Evolutionary conservation across 2,888 invertebrate species (phyloP), one percentile per base, ranked within the genome.

Genomic region (Nomada hirtipes): DNA sequence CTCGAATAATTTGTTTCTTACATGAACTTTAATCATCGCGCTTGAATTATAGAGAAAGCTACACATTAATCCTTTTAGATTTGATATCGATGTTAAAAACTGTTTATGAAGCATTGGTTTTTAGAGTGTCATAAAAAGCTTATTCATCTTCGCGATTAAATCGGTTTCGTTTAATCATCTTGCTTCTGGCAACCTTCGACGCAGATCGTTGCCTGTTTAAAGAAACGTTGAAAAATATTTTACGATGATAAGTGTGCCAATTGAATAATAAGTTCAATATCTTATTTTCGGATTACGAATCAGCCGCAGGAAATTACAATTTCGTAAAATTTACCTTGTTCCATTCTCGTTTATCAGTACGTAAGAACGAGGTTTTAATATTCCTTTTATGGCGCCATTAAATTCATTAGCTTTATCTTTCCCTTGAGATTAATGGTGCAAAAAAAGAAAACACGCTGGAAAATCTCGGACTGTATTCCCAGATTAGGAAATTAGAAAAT

Each of bases 301-400:
- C 18, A 10, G 23, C 15, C 11, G 10, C 15, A 10, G 15, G 11
- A 26, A 15, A 60, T 26, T 50, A 55, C 20, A 20, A 13, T 11
- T 55, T 53, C 20, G n/a, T 42, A 18, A 68, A 69, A n/a, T 13
- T 26, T n/a, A 23, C 44, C 59, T 26, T 15, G 0, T 15, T 26
- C 15, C 26, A 29, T 59, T 44, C 10, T 47, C 44, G 15, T 59
- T 26, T 47, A 59, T 70, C 69, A 29, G 47, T 9, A 7, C 0
- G 9, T 59, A 47, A 20, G 36, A n/a, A 47, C 29, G n/a, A 47
- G 26, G n/a, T 47, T 59, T 47, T 59, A 29, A 70, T 47, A 4
- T 42, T 59, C 26, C 9, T 47, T 70, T 70, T 44, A 59, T 59
- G 44, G n/a, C n/a, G n/a, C 2, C 47, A 29, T 59, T n/a, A 69